phyloP scores from a whole-genome alignment of 2,888 invertebrate species.

The Galeopsomyia nigrocyanea region DNA sequence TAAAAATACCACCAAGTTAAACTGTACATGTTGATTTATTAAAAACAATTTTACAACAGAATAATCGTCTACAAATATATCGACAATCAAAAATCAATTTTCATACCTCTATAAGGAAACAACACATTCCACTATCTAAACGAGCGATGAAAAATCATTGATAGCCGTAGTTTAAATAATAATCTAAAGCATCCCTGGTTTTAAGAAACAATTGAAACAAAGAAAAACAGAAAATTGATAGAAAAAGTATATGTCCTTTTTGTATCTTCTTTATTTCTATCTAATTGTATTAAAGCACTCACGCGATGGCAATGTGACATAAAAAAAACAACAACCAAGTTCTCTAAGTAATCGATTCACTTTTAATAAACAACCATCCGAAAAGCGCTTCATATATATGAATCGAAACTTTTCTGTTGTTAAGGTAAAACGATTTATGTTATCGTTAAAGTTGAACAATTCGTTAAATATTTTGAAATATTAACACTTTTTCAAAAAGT shows the following conservation, averaged over 20 bases:
- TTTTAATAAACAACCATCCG: slow-evolving; percentile 24
- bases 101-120: too few relatives aligned
- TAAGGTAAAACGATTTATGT: neutral
- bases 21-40: too few relatives aligned
- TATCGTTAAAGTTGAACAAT: too few relatives aligned
- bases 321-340: slow-evolving; percentile 16
- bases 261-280: slow-evolving; percentile 26
- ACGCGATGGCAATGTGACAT: slow-evolving; percentile 5
- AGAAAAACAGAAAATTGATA: too few relatives aligned
- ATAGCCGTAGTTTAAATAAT: too few relatives aligned
- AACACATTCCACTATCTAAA: slow-evolving; percentile 23
- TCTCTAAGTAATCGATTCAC: slow-evolving; percentile 5
- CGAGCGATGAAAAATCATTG: slow-evolving; percentile 1
- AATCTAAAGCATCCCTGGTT: too few relatives aligned
- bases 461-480: neutral
- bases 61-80: too few relatives aligned
- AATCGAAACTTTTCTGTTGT: neutral
- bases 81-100: too few relatives aligned
- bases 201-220: too few relatives aligned
- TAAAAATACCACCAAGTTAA: too few relatives aligned
- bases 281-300: slow-evolving; percentile 19
- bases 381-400: slow-evolving; percentile 5
- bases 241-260: neutral
- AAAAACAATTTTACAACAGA: too few relatives aligned
- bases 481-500: slow-evolving; percentile 1